Percentiles rank a stretch among this genome's conserved stretches.
These are phyloP conservation scores for Falco rusticolus DNA, from an alignment of 2,797 vertebrate genomes.

Conservation along the genomic window DNA sequence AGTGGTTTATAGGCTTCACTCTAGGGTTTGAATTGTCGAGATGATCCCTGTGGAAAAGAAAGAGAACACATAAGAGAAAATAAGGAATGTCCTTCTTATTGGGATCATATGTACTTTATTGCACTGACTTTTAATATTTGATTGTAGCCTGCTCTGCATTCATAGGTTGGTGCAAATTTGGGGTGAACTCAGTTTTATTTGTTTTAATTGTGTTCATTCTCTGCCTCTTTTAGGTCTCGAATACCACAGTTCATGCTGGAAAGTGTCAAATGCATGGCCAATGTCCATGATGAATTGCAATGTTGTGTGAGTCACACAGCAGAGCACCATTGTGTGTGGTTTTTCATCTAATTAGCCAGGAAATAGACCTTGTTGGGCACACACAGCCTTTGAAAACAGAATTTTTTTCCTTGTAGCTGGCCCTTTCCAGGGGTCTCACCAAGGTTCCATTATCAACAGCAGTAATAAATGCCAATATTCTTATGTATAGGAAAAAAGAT, in stretches of 20 bases:
- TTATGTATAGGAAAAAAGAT: not conserved
- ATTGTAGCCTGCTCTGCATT: not conserved
- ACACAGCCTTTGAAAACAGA: not conserved
- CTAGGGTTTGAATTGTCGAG: constrained; percentile 7
- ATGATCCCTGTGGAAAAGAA: constrained; percentile 39
- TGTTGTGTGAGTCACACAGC: constrained; percentile 59
- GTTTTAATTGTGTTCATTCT: not conserved
- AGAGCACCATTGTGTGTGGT: constrained; percentile 62
- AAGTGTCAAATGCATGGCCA: not conserved
- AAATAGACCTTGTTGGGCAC: not conserved
- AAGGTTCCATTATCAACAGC: not conserved
- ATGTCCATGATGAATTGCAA: constrained; percentile 33
- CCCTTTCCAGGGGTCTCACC: not conserved
- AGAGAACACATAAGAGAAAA: not conserved
- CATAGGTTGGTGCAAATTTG: not conserved
- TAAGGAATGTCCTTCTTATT: not conserved
- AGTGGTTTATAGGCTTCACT: constrained; percentile 27
- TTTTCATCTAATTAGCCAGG: constrained; percentile 42
- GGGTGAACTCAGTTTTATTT: not conserved
- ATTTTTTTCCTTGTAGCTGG: not conserved
- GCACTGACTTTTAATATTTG: not conserved
- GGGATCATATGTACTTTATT: not conserved
- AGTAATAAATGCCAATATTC: not conserved
- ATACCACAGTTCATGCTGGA: not conserved
- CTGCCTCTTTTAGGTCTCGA: not conserved